Base-by-base conservation (phyloP, 2,888 invertebrate genomes). In the Sycophila texana region DNA sequence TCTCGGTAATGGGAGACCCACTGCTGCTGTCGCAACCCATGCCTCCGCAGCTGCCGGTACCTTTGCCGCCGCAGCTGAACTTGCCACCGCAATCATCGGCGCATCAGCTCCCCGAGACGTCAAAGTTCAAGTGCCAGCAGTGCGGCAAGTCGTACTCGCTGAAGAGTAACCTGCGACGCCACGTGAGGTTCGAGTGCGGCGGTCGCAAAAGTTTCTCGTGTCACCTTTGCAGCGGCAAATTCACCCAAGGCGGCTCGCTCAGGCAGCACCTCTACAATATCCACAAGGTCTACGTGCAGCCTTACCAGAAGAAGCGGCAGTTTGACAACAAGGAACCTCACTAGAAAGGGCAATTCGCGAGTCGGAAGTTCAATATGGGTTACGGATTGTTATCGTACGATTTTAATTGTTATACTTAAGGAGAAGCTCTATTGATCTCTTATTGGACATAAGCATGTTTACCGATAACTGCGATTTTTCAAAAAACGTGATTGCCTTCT, bases 221-320 rank as follows among this genome's bases (percentile, higher is more conserved):
- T 89, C 92, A 92, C 84, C 89, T 91, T 83, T 95, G 95, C 87
- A 92, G 92, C 75, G 93, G 93, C 87, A 92, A 91, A 86, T 94
- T 94, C 89, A 94, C 94, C 80, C 94, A 94, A 91, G 94, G 94
- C 90, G 94, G 94, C 88, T 93, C 85, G 39, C 79, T 88, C 0
- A 84, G 87, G 2, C 84, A 86, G 0, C 88, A 88, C 58, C 81
- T 87, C 1, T 58, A 84, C 18, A 83, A 84, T 22, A 84, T 81
- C 4, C 87, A 88, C 81, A 83, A 85, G 14, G 81, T 86, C 30
- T 85, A 85, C 5, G 72, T 86, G 20, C 84, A 85, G 0, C 85
- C 87, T 0, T 85, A 85, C 55, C 81, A 80, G 53, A 83, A 58
- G 49, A 47, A 16, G 26, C 72, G 60, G 39, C 10, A 39, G 1